Conservation (phyloP, 2,797 vertebrate genomes). For the Macroramphosus scolopax region DNA sequence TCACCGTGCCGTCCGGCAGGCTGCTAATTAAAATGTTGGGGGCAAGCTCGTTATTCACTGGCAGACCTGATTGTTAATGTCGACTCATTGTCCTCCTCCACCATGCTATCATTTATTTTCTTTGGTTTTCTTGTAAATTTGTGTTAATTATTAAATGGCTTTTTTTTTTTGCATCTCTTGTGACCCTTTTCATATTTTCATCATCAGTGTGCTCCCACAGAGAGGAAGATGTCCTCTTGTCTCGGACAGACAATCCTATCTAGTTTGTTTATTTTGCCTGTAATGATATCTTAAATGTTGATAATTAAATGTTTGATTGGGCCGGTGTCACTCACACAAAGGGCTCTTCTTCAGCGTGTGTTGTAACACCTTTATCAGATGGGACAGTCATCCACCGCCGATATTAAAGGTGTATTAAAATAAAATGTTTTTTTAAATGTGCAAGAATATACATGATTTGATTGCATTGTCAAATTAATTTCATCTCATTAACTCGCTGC, state of each 20-base stretch:
- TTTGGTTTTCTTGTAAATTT: conserved; percentile 83
- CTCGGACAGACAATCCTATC: conserved; percentile 4
- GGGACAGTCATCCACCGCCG: too few species aligned
- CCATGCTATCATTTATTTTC: conserved; percentile 82
- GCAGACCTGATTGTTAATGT: conserved; percentile 85
- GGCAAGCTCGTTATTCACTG: conserved; percentile 84
- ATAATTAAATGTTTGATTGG: not conserved
- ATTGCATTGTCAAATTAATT: too few species aligned
- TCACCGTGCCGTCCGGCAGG: conserved; percentile 79
- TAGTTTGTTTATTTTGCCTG: conserved; percentile 9
- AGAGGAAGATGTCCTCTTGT: conserved; percentile 39
- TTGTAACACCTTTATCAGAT: not conserved
- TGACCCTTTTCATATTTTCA: conserved; percentile 75
- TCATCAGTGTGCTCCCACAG: conserved; percentile 56
- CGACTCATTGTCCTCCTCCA: conserved; percentile 82
- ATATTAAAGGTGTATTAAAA: too few species aligned
- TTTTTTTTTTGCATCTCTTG: conserved; percentile 65
- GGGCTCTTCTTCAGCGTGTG: not conserved
- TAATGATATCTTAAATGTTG: conserved; percentile 2
- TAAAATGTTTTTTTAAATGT: too few species aligned
- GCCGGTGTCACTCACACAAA: not conserved
- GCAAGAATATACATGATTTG: too few species aligned
- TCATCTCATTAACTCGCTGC: too few species aligned
- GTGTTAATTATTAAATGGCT: conserved; percentile 83
- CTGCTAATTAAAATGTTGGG: conserved; percentile 87